Conservation (phyloP, 2,888 invertebrate genomes). For the Chymomyza fuscimana region DNA sequence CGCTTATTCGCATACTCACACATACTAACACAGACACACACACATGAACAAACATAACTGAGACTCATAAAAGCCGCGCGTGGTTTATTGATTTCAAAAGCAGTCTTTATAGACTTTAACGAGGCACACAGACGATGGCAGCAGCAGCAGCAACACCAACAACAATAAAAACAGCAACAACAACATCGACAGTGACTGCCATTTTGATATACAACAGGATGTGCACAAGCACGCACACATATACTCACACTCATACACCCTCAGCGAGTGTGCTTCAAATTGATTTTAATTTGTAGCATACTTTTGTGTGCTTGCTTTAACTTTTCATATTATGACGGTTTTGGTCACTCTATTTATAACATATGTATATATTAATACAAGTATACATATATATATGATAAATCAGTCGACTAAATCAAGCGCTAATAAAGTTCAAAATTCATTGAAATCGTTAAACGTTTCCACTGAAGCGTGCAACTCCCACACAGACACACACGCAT, state of each 20-base stretch:
- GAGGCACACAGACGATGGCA: conserved; percentile 29
- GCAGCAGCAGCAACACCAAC: neutral
- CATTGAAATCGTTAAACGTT: conserved; percentile 54
- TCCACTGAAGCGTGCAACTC: conserved; percentile 19
- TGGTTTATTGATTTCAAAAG: conserved; percentile 66
- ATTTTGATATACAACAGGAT: neutral
- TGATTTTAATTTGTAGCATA: conserved; percentile 52
- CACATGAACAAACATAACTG: conserved; percentile 46
- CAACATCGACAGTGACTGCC: neutral
- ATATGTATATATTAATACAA: neutral
- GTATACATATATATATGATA: conserved; percentile 22
- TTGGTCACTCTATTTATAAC: neutral
- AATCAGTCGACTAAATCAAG: conserved; percentile 48
- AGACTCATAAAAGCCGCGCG: conserved; percentile 64
- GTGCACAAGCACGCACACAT: neutral
- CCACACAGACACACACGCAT: conserved; percentile 21
- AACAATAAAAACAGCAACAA: conserved; percentile 2
- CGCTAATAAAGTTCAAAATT: conserved; percentile 68
- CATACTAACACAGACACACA: conserved; percentile 2
- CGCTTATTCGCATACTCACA: neutral
- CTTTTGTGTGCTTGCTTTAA: conserved; percentile 22
- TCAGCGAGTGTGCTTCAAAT: conserved; percentile 37
- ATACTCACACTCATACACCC: conserved; percentile 16
- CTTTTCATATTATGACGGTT: conserved; percentile 8
- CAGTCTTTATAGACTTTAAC: conserved; percentile 62